Base-by-base conservation (phyloP, 1,140 invertebrate species). In the Ceratina calcarata region DNA sequence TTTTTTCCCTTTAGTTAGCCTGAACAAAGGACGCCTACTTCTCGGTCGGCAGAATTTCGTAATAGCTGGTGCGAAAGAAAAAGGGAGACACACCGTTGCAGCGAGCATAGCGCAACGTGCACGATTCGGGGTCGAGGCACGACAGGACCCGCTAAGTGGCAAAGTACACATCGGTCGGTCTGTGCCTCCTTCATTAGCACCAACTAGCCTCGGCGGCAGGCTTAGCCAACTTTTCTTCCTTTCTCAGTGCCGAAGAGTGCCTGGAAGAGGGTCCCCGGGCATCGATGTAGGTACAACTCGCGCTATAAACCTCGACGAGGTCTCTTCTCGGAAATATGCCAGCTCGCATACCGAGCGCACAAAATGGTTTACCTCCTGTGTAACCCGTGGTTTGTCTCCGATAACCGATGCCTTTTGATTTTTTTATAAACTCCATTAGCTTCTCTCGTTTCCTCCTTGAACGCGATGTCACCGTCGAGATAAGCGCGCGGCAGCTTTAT, bases 111-210 rank as follows among this genome's bases (percentile, higher is more conserved):
- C 66, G 69, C 74, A 80, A 81, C 78, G 71, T 71, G 73, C 72
- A 73, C 82, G 82, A 16, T 78, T 84, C 82, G 86, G 84, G 83
- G 84, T 89, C 88, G 88, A 86, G 82, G 83, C 87, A 87, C 83
- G 80, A 82, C 85, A 78, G 80, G 86, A 84, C 73, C 82, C 79
- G 90, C 87, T 92, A 91, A 92, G 88, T 91, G 88, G 86, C 80
- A 89, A 87, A 90, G 91, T 85, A 92, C 86, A 92, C 89, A 91
- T 69, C 74, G 78, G 81, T 73, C 87, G 79, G 84, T 87, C 87
- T 89, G 88, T 91, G 89, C 90, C 89, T 88, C 89, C 89, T 90
- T 90, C 90, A 92, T 92, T 92, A 92, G 89, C 91, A 92, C 91
- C 84, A 89, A 82, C 89, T 88, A 88, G 86, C 81, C 86, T 71